Conservation (phyloP, 2,113 vertebrate genomes). For the Pseudonaja textilis region DNA sequence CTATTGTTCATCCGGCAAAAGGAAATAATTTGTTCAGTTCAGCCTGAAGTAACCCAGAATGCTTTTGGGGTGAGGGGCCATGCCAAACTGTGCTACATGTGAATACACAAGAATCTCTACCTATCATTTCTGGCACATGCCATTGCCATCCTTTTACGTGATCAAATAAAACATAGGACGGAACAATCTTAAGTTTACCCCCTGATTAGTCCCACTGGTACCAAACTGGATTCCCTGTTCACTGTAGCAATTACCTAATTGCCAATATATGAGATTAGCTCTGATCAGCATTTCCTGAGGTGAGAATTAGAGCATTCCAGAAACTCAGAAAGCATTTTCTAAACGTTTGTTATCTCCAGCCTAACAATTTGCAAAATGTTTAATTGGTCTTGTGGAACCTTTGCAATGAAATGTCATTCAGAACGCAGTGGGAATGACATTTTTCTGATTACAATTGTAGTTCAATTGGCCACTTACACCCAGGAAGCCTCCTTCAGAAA, state of each 20-base stretch:
- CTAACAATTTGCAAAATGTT: conserved; percentile 40
- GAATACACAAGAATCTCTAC: neutral
- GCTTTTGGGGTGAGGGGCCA: neutral
- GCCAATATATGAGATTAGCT: neutral
- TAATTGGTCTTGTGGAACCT: conserved; percentile 50
- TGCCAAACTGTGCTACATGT: neutral
- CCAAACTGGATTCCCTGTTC: neutral
- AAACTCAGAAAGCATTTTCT: conserved; percentile 21
- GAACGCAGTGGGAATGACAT: conserved; percentile 52
- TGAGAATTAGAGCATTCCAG: neutral
- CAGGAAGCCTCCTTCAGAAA: conserved; percentile 33
- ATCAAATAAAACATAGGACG: neutral
- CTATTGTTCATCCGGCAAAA: neutral
- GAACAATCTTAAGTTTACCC: neutral
- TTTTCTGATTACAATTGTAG: conserved; percentile 61
- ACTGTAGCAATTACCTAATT: neutral
- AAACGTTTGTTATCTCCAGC: conserved; percentile 25
- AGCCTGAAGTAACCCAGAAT: neutral
- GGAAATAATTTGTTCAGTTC: neutral
- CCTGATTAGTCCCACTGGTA: neutral
- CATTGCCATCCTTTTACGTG: neutral
- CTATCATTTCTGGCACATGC: neutral
- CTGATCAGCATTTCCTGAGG: neutral
- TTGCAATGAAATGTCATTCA: conserved; percentile 49
- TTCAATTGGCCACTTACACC: conserved; percentile 63